A percentile compares a stretch with the other conserved stretches of the same genome.
Evolutionary conservation across 2,888 invertebrate genomes (phyloP).

Genomic region (Ashinkailepas kermadecensis): DNA sequence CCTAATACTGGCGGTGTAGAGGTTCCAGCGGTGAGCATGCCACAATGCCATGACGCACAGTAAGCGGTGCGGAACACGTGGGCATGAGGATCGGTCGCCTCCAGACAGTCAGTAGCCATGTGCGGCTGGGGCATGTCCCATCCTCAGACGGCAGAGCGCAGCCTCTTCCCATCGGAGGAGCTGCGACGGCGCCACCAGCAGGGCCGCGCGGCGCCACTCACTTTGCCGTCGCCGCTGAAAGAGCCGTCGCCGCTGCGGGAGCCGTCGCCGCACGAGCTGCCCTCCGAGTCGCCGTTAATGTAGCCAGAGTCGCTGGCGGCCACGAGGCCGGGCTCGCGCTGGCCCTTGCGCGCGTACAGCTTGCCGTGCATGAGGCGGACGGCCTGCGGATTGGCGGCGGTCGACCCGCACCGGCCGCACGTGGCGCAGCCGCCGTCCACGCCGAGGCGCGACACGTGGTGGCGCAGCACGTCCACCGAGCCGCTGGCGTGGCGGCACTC

Average conservation of each 20-base stretch:
- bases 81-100: too few relatives aligned
- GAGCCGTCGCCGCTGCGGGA: neutral
- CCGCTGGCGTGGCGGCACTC: conserved; percentile 14
- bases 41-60: too few relatives aligned
- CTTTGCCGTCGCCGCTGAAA: neutral
- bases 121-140: too few relatives aligned
- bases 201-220: neutral
- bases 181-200: too few relatives aligned
- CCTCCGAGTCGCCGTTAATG: conserved; percentile 20
- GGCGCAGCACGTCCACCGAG: neutral
- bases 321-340: neutral
- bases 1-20: too few relatives aligned
- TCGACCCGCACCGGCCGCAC: neutral
- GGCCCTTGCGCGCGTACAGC: neutral
- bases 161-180: too few relatives aligned
- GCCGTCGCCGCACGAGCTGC: conserved; percentile 8
- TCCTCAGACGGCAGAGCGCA: too few relatives aligned
- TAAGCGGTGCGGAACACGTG: too few relatives aligned
- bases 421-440: neutral
- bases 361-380: neutral
- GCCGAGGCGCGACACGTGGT: neutral
- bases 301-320: conserved; percentile 8
- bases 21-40: too few relatives aligned
- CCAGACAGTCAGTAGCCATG: too few relatives aligned
- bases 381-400: neutral